Base-by-base conservation (phyloP, 2,888 invertebrate species). In the Volucella inflata region DNA sequence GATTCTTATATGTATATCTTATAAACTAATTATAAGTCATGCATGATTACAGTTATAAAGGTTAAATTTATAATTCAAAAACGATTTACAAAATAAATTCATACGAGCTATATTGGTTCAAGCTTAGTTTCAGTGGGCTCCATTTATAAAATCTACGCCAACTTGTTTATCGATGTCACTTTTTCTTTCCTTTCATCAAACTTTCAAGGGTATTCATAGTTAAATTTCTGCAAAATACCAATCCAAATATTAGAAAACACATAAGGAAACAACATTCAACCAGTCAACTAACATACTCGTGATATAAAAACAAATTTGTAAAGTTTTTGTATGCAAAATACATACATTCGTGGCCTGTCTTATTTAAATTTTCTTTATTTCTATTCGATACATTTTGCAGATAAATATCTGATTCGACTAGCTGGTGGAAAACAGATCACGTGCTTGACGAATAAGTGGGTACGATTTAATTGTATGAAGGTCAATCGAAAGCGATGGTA, bases 271-370 rank as follows among this genome's bases (percentile, higher is more conserved):
- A 12, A 38, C 1, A 14, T 3, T 8, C 14, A 57, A 38, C 38
- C 14, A 55, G n/a, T 21, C 1, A 36, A 40, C 8, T 9, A 57
- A 38, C 9, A 14, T 4, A 21, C 21, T 21, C 2, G 3, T 1
- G 16, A 36, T 12, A 57, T 40, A 11, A 36, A 59, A 59, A 14
- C 1, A 30, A 46, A 12, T 46, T 1, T 1, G 38, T 12, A 21
- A 17, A 40, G 14, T 17, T 17, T 65, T 65, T 38, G 36, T 21
- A 65, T 65, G 65, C 65, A 40, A 38, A 40, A 42, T 21, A 12
- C 21, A 38, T 51, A 14, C 10, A 59, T 40, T 6, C 30, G 30
- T 6, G 30, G 30, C 30, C 6, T 48, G 6, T n/a, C 17, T 51
- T 51, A 8, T 51, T 2, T 50, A 21, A 30, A 50, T 16, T 50